Conservation (phyloP, 2,797 vertebrate genomes). For the Chaunax sp. region DNA sequence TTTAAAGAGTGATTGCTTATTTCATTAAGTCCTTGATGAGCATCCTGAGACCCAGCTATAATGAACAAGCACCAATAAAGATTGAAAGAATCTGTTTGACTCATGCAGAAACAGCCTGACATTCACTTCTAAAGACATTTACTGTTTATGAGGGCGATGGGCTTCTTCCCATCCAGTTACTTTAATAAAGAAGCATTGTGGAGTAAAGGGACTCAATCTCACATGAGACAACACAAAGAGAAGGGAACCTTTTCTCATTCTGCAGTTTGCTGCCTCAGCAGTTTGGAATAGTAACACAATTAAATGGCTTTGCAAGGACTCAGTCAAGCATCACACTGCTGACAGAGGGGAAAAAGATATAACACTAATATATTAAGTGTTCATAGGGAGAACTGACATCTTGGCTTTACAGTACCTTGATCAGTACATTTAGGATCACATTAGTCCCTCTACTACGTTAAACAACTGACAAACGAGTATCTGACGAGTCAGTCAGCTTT, state of each 20-base stretch:
- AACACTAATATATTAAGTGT: constrained; percentile 62
- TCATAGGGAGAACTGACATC: constrained; percentile 75
- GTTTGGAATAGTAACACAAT: constrained; percentile 42
- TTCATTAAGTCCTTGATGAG: not conserved
- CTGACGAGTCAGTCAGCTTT: constrained; percentile 6
- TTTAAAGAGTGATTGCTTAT: not conserved
- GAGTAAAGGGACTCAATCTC: constrained; percentile 29
- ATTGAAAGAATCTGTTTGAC: not conserved
- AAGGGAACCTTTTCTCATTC: constrained; percentile 59
- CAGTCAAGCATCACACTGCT: constrained; percentile 71
- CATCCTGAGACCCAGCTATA: not conserved
- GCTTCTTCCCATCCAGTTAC: constrained; percentile 5
- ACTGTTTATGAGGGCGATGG: not conserved
- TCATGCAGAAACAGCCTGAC: not conserved
- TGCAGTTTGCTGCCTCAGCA: constrained; percentile 66
- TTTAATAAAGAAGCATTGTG: constrained; percentile 4
- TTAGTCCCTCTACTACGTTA: constrained; percentile 10
- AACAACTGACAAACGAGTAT: constrained; percentile 24
- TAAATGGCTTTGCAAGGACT: constrained; percentile 63
- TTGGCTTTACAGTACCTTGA: constrained; percentile 71
- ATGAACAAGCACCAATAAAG: not conserved
- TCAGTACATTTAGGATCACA: constrained; percentile 36
- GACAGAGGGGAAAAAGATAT: constrained; percentile 59
- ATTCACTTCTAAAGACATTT: not conserved
- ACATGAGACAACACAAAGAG: constrained; percentile 44